These are phyloP conservation scores for Heteromyza rotundicornis DNA, from an alignment of 2,888 invertebrate species.

Conservation along the genomic window DNA sequence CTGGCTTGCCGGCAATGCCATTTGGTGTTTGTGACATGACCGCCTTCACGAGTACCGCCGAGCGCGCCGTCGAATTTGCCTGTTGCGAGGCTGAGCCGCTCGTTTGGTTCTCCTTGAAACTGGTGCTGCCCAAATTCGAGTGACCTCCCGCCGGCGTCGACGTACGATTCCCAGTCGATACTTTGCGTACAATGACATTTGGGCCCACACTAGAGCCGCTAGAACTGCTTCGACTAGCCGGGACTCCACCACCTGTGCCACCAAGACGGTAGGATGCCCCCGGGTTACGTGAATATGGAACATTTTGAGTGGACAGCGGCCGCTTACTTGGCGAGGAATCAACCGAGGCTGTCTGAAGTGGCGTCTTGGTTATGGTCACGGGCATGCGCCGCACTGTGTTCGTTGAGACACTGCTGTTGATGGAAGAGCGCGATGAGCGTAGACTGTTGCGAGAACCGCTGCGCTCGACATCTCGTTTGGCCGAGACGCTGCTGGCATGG, in stretches of 20 bases:
- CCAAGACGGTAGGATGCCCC: constrained; percentile 31
- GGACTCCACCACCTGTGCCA: constrained; percentile 63
- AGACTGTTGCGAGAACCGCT: constrained; percentile 81
- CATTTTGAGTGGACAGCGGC: constrained; percentile 66
- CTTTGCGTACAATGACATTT: constrained; percentile 52
- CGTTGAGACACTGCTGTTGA: constrained; percentile 80
- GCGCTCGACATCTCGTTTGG: constrained; percentile 71
- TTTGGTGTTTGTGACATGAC: constrained; percentile 43
- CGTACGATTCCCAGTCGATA: constrained; percentile 11
- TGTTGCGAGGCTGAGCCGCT: constrained; percentile 13
- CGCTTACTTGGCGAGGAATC: constrained; percentile 61
- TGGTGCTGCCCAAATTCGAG: constrained; percentile 55
- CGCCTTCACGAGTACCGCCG: constrained; percentile 52
- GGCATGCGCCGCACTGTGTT: constrained; percentile 79
- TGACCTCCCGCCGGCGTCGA: constrained; percentile 26
- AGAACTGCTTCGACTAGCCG: constrained; percentile 68
- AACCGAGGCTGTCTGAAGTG: constrained; percentile 58
- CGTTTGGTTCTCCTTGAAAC: constrained; percentile 63
- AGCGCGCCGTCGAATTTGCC: constrained; percentile 48
- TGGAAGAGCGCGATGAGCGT: constrained; percentile 81
- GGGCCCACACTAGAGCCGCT: constrained; percentile 69
- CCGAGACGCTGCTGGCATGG: constrained; percentile 31
- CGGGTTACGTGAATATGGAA: constrained; percentile 27
- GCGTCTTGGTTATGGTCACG: constrained; percentile 40
- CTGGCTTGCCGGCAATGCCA: constrained; percentile 24